Conservation (phyloP, 2,113 vertebrate genomes). For the Caloenas nicobarica region DNA sequence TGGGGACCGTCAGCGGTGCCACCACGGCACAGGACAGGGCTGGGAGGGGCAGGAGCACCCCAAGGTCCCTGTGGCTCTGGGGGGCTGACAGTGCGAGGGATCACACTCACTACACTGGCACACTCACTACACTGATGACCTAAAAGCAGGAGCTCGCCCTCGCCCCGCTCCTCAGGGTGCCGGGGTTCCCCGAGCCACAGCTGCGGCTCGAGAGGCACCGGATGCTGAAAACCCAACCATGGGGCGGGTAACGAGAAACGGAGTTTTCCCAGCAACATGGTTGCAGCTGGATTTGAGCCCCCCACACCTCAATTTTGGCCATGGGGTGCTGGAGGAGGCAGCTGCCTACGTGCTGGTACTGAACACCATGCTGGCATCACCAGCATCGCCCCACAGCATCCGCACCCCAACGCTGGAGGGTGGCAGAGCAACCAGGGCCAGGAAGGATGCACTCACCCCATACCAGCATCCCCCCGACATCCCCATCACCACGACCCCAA, state of each 20-base stretch:
- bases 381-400: accelerated
- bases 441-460: neutral
- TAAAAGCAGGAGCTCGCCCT: neutral
- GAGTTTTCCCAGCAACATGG: neutral
- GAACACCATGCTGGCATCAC: accelerated
- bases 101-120: neutral
- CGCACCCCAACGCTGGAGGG: neutral
- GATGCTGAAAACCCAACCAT: neutral
- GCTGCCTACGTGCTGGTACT: neutral
- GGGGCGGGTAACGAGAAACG: neutral
- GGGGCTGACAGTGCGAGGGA: neutral
- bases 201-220: accelerated
- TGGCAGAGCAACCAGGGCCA: neutral
- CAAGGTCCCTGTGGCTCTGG: neutral
- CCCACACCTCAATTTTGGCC: accelerated
- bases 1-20: accelerated
- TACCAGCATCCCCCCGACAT: neutral
- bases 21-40: accelerated
- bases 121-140: neutral
- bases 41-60: neutral
- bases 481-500: accelerated
- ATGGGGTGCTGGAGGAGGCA: accelerated
- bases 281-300: neutral
- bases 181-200: accelerated
- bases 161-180: accelerated